phyloP scores from a whole-genome alignment of 2,113 vertebrate genomes.

The Clupea harengus region DNA sequence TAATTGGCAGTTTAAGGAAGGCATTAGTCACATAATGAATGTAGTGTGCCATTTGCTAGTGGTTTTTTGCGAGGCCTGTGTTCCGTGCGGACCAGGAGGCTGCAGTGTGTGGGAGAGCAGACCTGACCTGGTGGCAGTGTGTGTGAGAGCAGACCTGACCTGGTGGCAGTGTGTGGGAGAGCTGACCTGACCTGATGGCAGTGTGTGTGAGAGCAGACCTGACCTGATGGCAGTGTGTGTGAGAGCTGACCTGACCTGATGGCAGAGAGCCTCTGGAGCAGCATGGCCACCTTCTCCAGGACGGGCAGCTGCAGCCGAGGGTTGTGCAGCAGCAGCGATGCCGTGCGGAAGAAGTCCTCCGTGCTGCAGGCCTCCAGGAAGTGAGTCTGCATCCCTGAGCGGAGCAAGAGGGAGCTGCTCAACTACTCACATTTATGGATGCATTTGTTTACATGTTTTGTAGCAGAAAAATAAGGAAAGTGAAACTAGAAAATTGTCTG shows the following conservation, averaged over 20 bases:
- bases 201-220: constrained; percentile 36
- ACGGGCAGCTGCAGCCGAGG: constrained; percentile 73
- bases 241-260: constrained; percentile 74
- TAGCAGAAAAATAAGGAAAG: too few species aligned
- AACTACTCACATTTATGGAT: constrained; percentile 9
- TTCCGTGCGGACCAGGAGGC: background rate
- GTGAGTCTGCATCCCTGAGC: constrained; percentile 63
- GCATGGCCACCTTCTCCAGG: constrained; percentile 83
- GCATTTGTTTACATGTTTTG: too few species aligned
- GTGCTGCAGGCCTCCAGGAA: constrained; percentile 85
- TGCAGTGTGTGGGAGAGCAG: background rate
- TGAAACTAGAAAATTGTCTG: too few species aligned
- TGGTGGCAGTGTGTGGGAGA: background rate
- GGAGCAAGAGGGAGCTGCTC: constrained; percentile 28
- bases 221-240: constrained; percentile 77
- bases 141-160: background rate
- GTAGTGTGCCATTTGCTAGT: background rate
- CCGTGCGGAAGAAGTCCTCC: constrained; percentile 79
- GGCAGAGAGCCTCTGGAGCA: constrained; percentile 89
- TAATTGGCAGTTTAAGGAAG: background rate
- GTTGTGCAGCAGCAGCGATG: constrained; percentile 75
- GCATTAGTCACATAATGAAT: background rate
- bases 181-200: constrained; percentile 55
- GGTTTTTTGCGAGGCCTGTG: background rate
- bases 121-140: background rate